Percentiles rank a stretch among this genome's conserved stretches.
phyloP scores from a whole-genome alignment of 2,888 invertebrate genomes.

The Adelphocoris suturalis region DNA sequence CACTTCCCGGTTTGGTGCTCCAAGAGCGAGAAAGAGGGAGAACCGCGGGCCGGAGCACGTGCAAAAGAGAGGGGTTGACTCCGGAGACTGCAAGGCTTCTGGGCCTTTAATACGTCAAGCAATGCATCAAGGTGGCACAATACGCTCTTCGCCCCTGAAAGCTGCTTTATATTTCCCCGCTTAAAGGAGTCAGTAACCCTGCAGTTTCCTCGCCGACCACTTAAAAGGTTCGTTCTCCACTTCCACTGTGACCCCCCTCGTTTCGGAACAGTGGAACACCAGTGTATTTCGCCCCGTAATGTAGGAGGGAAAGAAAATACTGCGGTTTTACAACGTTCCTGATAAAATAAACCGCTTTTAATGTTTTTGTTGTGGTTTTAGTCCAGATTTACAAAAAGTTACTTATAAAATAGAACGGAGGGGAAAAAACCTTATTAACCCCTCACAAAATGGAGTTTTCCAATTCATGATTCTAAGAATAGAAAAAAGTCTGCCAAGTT shows the following conservation, averaged over 20 bases:
- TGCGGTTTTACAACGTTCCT: too few relatives aligned
- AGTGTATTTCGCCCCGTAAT: too few relatives aligned
- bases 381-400: too few relatives aligned
- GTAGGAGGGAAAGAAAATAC: too few relatives aligned
- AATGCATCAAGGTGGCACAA: constrained; percentile 45
- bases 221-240: constrained; percentile 11
- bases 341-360: too few relatives aligned
- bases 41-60: neutral
- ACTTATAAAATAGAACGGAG: too few relatives aligned
- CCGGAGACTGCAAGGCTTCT: neutral
- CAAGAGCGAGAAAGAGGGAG: neutral
- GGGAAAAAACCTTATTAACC: too few relatives aligned
- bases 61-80: neutral
- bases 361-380: too few relatives aligned
- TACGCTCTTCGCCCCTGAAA: constrained; percentile 20
- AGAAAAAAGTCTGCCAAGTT: too few relatives aligned
- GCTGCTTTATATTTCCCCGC: constrained; percentile 38
- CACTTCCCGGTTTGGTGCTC: neutral
- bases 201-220: neutral
- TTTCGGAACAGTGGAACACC: too few relatives aligned
- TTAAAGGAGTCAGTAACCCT: constrained; percentile 8
- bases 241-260: neutral
- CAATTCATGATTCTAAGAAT: too few relatives aligned
- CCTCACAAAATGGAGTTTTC: too few relatives aligned
- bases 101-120: constrained; percentile 33